Percentiles rank a stretch among this genome's conserved stretches.
phyloP scores from a whole-genome alignment of 2,888 invertebrate species.

The Clistopyga incitator region DNA sequence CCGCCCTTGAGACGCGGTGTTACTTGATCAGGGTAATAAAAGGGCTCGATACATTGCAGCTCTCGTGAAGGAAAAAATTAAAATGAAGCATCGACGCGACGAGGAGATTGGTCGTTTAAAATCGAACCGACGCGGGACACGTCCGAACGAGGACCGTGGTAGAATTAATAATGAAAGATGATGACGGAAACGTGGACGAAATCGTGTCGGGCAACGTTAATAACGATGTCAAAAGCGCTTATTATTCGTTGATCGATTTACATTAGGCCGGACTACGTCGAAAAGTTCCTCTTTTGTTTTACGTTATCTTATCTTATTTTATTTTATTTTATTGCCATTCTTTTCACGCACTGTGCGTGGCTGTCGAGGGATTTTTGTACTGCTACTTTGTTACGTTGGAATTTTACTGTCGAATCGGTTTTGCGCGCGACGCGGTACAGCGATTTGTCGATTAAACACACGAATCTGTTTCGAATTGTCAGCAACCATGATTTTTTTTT shows the following conservation, averaged over 20 bases:
- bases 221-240: conserved; percentile 47
- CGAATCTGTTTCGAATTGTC: not conserved
- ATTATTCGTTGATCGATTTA: conserved; percentile 53
- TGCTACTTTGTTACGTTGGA: not conserved
- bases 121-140: conserved; percentile 61
- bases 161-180: conserved; percentile 30
- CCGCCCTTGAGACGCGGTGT: conserved; percentile 42
- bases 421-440: not conserved
- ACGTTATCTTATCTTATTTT: conserved; percentile 2
- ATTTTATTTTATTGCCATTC: not conserved
- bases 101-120: conserved; percentile 35
- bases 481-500: too few relatives aligned
- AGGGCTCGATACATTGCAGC: conserved; percentile 42
- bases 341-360: not conserved
- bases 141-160: conserved; percentile 49
- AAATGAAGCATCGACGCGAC: conserved; percentile 29
- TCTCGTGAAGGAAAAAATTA: conserved; percentile 32
- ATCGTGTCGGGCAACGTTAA: conserved; percentile 60
- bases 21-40: conserved; percentile 46
- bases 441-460: conserved; percentile 1
- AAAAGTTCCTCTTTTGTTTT: conserved; percentile 56
- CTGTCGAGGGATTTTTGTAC: conserved; percentile 50
- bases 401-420: conserved; percentile 12
- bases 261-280: conserved; percentile 31
- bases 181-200: not conserved